Base-by-base conservation (phyloP, 1,140 invertebrate species). In the Ostrea edulis region DNA sequence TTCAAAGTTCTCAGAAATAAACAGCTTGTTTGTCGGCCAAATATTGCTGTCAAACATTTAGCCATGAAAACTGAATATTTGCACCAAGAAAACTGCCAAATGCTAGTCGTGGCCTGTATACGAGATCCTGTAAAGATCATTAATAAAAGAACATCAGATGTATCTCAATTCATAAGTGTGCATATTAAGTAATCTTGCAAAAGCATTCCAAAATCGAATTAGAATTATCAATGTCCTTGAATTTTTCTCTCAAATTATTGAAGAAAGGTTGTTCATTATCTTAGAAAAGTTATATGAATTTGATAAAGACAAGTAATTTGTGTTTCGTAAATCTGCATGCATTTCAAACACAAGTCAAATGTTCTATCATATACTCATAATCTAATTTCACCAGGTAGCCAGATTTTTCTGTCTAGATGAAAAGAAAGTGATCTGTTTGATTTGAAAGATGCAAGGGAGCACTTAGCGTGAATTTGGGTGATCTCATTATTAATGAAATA, bases 401-500 rank as follows among this genome's bases (percentile, higher is more conserved):
- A 29, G 25, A 35, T 35, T 25, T 29, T 77, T 35, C 25, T 77
- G 68, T 25, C 14, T 77, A 35, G 12, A 77, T 29, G 29, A 77
- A 71, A 29, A 77, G 68, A 77, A 25, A 35, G 68, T 77, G 68
- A 77, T 77, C 68, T 35, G 68, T 77, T 35, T 77, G 29, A 77
- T 77, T 77, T 25, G 29, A 11, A 77, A 25, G 68, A 22, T 29
- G 22, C 68, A 11, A 77, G 29, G 68, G 29, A 77, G 68, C 68
- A 35, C 22, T 77, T 2, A 77, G 68, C 29, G 14, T 77, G 68
- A 12, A 11, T 77, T 77, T 77, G 68, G 68, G 68, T 35, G 68
- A 77, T 77, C 68, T 77, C 68, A 77, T 77, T 77, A 77, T 77
- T 77, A 77, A 77, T 77, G 68, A 77, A 77, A 77, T 77, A 77